Evolutionary conservation across 2,888 invertebrate genomes (phyloP), one percentile per base, ranked within the genome.

Genomic region (Drosophila hamatofila): DNA sequence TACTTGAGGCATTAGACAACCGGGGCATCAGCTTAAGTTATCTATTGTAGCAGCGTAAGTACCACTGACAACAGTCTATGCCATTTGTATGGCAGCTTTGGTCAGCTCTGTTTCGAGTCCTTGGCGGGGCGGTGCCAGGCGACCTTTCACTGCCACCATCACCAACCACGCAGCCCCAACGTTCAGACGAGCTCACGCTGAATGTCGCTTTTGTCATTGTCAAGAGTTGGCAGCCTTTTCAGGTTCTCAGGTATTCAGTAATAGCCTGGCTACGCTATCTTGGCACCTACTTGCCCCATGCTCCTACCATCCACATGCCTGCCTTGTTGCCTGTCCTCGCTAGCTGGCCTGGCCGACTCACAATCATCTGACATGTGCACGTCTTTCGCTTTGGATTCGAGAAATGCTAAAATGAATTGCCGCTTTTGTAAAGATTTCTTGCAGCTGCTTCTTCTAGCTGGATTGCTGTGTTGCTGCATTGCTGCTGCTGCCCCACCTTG

Each of bases 381-480:
- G 88, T 84, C 87, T 75, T 65, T 70, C 56, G 67, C 67, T 66
- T 66, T 68, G 72, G 68, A 82, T 77, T 74, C 78, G 65, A 76
- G 78, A 76, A 81, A 85, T 88, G 77, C 67, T 84, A 80, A 89
- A 90, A 86, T 88, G 91, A 90, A 91, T 90, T 79, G 89, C 80
- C 82, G 83, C 81, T 81, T 85, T 88, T 78, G 80, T 76, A 81
- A 79, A 80, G 83, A 89, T 86, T 88, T 88, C 83, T 81, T 78
- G 75, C 81, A 81, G 62, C 60, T 72, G 78, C 55, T 69, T 48
- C 61, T 67, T 66, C 67, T 55, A 41, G 48, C 52, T 62, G 58
- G 58, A 51, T 55, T 62, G 54, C 58, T 56, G 58, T 61, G 56
- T 44, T 57, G 35, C 35, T 35, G 35, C 14, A 5, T 8, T n/a